phyloP scores from a whole-genome alignment of 2,113 vertebrate species.

The Oryzias javanicus region DNA sequence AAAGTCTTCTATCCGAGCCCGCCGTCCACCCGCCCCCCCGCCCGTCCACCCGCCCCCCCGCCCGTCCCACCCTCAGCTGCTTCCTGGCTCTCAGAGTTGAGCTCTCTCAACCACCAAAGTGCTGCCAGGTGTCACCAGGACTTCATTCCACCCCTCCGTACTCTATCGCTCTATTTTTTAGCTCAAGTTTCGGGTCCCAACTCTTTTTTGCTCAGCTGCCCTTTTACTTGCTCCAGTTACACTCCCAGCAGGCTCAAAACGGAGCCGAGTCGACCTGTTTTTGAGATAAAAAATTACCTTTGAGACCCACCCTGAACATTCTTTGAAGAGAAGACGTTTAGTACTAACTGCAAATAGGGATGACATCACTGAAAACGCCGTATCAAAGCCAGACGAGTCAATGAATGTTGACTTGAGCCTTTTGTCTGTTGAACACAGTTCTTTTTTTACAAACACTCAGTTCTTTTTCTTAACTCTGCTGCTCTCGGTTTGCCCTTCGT shows the following conservation, averaged over 20 bases:
- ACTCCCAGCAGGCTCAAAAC: constrained; percentile 38
- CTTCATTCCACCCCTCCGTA: constrained; percentile 62
- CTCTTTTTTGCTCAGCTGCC: constrained; percentile 21
- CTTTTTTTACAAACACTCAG: constrained; percentile 48
- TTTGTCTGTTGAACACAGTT: constrained; percentile 43
- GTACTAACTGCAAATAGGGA: constrained; percentile 67
- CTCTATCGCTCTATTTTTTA: constrained; percentile 47
- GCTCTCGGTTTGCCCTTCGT: constrained; percentile 63
- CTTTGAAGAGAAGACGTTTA: constrained; percentile 53
- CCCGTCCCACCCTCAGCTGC: constrained; percentile 6
- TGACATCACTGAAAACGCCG: constrained; percentile 46
- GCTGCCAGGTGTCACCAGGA: constrained; percentile 58
- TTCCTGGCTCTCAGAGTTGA: constrained; percentile 42
- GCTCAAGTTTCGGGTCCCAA: constrained; percentile 31
- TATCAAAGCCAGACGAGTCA: constrained; percentile 52
- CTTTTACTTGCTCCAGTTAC: constrained; percentile 32
- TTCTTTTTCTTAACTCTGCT: constrained; percentile 55
- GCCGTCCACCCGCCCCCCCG: too few relatives aligned
- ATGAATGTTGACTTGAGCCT: constrained; percentile 58
- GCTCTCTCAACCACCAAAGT: constrained; percentile 49
- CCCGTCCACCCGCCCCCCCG: too few relatives aligned
- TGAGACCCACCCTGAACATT: constrained; percentile 60
- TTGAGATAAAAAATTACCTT: constrained; percentile 44
- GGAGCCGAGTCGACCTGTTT: constrained; percentile 58
- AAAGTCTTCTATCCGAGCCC: constrained; percentile 22